Evolutionary conservation across 53 echinoderm and acorn worm genomes (phyloP).

Genomic region (Pentamera pediparva): DNA sequence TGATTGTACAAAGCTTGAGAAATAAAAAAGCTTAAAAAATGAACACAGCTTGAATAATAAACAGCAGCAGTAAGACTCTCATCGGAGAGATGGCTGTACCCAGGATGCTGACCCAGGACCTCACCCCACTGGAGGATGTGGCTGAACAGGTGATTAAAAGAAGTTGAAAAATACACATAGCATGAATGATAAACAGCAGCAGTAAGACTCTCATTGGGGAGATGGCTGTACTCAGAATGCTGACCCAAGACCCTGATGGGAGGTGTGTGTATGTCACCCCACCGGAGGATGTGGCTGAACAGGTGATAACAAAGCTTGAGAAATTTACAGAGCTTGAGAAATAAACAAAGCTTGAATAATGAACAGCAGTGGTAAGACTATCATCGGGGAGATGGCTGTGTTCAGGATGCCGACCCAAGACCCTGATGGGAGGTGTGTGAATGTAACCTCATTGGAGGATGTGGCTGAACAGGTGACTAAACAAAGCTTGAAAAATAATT

Average conservation of each 20-base stretch:
- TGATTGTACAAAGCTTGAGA: too few species aligned
- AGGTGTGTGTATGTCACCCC: conserved; percentile 98
- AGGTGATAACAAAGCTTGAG: too few species aligned
- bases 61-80: conserved; percentile 89
- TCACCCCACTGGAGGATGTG: conserved; percentile 85
- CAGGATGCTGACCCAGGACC: conserved; percentile 77
- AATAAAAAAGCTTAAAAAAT: too few species aligned
- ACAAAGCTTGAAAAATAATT: too few species aligned
- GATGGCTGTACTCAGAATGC: conserved; percentile 88
- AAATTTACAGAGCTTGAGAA: too few species aligned
- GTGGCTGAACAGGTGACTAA: conserved; percentile 89
- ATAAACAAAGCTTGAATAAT: too few species aligned
- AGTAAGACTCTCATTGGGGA: conserved; percentile 96
- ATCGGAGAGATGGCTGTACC: conserved; percentile 93
- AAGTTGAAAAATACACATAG: too few species aligned
- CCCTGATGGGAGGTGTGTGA: conserved; percentile 87
- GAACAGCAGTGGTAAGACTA: conserved; percentile 88
- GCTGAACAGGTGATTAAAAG: conserved; percentile 93
- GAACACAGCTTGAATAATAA: too few species aligned
- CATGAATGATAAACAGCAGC: too few species aligned
- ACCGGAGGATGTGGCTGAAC: conserved; percentile 83
- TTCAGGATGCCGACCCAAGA: conserved; percentile 78
- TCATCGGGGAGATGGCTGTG: conserved; percentile 95
- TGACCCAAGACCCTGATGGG: conserved; percentile 74
- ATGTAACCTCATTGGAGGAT: conserved; percentile 87